Percentiles rank a stretch among this genome's conserved stretches.
These are phyloP conservation scores for Mycalesis mineus DNA, from an alignment of 2,888 invertebrate genomes.

Conservation along the genomic window DNA sequence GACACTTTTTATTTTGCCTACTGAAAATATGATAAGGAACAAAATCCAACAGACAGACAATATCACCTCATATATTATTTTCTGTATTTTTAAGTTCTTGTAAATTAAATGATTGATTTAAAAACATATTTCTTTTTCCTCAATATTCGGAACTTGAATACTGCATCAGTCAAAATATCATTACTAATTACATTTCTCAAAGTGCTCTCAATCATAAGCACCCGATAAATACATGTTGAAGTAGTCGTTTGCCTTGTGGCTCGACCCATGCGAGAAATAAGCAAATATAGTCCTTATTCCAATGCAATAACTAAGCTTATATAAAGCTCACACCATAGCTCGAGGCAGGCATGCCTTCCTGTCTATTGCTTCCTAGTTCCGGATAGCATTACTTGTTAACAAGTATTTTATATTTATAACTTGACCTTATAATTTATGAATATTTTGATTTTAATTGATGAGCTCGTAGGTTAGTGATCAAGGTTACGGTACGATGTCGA, in stretches of 20 bases:
- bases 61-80: too few species aligned
- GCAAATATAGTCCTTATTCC: background rate
- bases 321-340: constrained; percentile 11
- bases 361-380: constrained; percentile 32
- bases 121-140: too few species aligned
- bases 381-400: constrained; percentile 18
- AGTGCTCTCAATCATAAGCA: constrained; percentile 13
- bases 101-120: too few species aligned
- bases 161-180: background rate
- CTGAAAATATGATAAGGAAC: too few species aligned
- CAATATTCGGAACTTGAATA: background rate
- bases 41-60: too few species aligned
- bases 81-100: too few species aligned
- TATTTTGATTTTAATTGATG: background rate
- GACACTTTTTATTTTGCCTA: too few species aligned
- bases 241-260: constrained; percentile 23
- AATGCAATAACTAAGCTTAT: constrained; percentile 15
- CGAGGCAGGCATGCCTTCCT: constrained; percentile 9
- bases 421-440: background rate
- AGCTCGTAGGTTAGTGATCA: too few species aligned
- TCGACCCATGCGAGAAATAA: background rate
- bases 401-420: background rate
- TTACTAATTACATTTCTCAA: background rate
- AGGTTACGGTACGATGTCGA: too few species aligned
- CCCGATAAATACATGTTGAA: constrained; percentile 17